phyloP scores from a whole-genome alignment of 2,113 vertebrate species.

The Morone chrysops region DNA sequence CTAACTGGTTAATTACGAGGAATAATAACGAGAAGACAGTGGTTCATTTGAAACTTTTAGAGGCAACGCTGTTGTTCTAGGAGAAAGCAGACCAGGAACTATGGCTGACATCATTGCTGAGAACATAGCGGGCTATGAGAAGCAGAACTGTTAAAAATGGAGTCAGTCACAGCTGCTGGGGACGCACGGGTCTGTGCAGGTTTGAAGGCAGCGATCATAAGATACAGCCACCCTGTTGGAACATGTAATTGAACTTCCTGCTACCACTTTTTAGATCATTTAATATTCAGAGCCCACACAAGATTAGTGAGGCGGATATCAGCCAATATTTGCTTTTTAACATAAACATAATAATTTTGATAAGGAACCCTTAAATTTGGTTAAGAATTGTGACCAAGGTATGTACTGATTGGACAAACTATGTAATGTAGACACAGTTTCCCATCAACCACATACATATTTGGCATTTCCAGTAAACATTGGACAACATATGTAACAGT shows the following conservation, averaged over 20 bases:
- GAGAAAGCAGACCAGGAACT: not conserved
- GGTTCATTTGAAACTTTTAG: slow-evolving; percentile 19
- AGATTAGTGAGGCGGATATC: not conserved
- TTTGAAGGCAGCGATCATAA: not conserved
- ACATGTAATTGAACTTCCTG: not conserved
- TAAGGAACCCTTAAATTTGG: not conserved
- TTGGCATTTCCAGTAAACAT: too few species aligned
- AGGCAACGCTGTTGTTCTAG: slow-evolving; percentile 2
- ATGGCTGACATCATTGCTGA: not conserved
- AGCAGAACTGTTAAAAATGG: not conserved
- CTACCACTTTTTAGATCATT: not conserved
- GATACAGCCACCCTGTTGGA: not conserved
- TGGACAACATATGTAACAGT: too few species aligned
- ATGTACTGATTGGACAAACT: not conserved
- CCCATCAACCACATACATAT: too few species aligned
- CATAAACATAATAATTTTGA: not conserved
- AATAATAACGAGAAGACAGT: not conserved
- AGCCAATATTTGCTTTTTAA: not conserved
- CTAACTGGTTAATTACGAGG: not conserved
- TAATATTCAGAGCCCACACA: not conserved
- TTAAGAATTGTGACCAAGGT: not conserved
- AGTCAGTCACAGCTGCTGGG: not conserved
- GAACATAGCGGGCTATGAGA: slow-evolving; percentile 39
- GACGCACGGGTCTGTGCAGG: not conserved
- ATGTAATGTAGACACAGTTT: not conserved